Evolutionary conservation across 2,888 invertebrate species (phyloP).

Genomic region (Epirrhoe tristata): DNA sequence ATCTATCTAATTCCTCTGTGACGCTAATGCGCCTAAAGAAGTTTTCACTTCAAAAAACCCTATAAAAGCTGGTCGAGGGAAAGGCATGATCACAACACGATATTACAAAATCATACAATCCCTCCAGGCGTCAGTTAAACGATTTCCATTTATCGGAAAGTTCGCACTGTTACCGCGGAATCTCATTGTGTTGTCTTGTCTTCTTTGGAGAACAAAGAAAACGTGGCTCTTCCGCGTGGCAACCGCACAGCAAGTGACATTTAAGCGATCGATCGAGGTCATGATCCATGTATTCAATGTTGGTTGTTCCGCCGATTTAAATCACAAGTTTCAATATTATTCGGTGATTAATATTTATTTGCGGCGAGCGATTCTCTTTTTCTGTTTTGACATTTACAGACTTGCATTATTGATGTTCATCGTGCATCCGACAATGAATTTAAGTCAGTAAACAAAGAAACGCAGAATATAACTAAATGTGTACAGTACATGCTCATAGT

Average conservation of each 20-base stretch:
- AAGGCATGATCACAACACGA: slow-evolving; percentile 39
- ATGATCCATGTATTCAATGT: slow-evolving; percentile 61
- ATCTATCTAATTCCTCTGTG: too few species aligned
- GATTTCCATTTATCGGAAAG: slow-evolving; percentile 62
- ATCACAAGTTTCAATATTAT: slow-evolving; percentile 47
- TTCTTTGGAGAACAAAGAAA: slow-evolving; percentile 70
- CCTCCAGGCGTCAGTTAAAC: slow-evolving; percentile 51
- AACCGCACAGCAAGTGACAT: slow-evolving; percentile 77
- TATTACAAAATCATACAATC: slow-evolving; percentile 51
- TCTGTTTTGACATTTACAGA: slow-evolving; percentile 6
- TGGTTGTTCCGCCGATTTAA: slow-evolving; percentile 50
- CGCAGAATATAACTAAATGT: slow-evolving; percentile 32
- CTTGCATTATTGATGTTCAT: slow-evolving; percentile 24
- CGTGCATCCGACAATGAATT: slow-evolving; percentile 25
- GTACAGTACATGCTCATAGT: slow-evolving; percentile 46
- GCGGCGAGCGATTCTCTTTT: slow-evolving; percentile 14
- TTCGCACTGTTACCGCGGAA: slow-evolving; percentile 63
- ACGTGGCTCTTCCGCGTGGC: slow-evolving; percentile 73
- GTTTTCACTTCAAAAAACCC: too few species aligned
- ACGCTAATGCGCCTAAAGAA: too few species aligned
- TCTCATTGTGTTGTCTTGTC: slow-evolving; percentile 71
- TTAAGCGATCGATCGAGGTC: slow-evolving; percentile 79
- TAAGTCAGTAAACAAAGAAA: slow-evolving; percentile 17
- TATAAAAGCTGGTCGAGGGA: slow-evolving; percentile 17
- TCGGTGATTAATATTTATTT: slow-evolving; percentile 38